These are phyloP conservation scores for Neocrepidodera transversa DNA, from an alignment of 2,888 invertebrate genomes.

Conservation along the genomic window DNA sequence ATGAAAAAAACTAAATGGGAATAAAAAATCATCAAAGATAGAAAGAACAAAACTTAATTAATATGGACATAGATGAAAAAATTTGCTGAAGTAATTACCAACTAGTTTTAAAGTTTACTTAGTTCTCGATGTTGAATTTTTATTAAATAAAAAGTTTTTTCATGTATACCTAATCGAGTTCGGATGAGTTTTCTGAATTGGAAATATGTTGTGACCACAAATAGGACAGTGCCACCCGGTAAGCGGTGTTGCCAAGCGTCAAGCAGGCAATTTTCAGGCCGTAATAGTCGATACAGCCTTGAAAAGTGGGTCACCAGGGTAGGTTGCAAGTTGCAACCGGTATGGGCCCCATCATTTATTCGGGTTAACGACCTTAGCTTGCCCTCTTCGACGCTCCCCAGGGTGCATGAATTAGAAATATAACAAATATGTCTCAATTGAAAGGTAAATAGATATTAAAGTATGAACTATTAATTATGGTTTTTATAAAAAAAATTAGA, in stretches of 20 bases:
- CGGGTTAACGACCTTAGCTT: conserved; percentile 53
- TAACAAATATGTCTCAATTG: not conserved
- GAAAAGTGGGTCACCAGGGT: conserved; percentile 58
- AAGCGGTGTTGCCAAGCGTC: conserved; percentile 26
- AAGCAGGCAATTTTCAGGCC: conserved; percentile 24
- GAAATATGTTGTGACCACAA: too few relatives aligned
- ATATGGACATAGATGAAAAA: not conserved
- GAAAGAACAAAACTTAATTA: too few relatives aligned
- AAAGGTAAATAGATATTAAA: not conserved
- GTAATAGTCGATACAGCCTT: conserved; percentile 57
- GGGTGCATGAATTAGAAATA: conserved; percentile 8
- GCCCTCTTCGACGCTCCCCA: conserved; percentile 17
- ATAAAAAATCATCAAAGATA: too few relatives aligned
- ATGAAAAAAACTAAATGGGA: too few relatives aligned
- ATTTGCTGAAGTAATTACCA: not conserved
- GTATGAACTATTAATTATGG: too few relatives aligned
- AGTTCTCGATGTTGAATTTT: too few relatives aligned
- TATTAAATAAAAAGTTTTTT: too few relatives aligned
- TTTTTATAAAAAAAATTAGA: too few relatives aligned
- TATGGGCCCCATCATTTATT: conserved; percentile 39
- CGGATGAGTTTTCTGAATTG: not conserved
- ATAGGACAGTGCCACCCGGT: conserved; percentile 3
- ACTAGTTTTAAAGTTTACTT: not conserved
- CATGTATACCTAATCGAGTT: not conserved
- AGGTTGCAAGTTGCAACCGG: conserved; percentile 46